These are phyloP conservation scores for Oreochromis tanganicae DNA, from an alignment of 2,113 vertebrate genomes.

Conservation along the genomic window DNA sequence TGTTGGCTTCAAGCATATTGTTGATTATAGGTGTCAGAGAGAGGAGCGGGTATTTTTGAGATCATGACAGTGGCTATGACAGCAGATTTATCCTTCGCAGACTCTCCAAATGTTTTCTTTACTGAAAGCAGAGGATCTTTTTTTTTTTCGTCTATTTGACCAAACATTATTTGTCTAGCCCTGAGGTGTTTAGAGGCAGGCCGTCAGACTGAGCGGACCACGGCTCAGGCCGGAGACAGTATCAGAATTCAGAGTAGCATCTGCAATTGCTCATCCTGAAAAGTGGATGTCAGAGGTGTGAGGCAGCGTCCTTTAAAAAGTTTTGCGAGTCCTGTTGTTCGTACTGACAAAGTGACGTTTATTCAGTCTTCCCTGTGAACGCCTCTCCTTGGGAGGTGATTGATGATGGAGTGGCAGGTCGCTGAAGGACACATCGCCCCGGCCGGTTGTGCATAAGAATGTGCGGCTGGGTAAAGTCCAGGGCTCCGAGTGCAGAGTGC, in stretches of 20 bases:
- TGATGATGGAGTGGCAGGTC: constrained; percentile 27
- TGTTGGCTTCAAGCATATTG: not conserved
- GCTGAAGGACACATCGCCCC: constrained; percentile 9
- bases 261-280: constrained; percentile 35
- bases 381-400: constrained; percentile 24
- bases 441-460: not conserved
- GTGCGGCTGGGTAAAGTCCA: not conserved
- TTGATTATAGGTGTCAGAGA: not conserved
- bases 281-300: not conserved
- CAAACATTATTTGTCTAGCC: constrained; percentile 4
- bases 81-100: not conserved
- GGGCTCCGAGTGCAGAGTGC: not conserved
- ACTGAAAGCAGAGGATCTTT: not conserved
- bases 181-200: not conserved
- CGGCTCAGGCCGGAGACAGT: not conserved
- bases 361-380: not conserved
- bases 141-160: not conserved
- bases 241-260: constrained; percentile 35
- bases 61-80: not conserved
- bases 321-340: not conserved
- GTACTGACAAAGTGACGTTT: not conserved
- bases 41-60: not conserved
- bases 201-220: not conserved
- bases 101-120: not conserved
- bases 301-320: constrained; percentile 17